These are phyloP conservation scores for Zaprionus lachaisei DNA, from an alignment of 1,140 invertebrate species.

Conservation along the genomic window DNA sequence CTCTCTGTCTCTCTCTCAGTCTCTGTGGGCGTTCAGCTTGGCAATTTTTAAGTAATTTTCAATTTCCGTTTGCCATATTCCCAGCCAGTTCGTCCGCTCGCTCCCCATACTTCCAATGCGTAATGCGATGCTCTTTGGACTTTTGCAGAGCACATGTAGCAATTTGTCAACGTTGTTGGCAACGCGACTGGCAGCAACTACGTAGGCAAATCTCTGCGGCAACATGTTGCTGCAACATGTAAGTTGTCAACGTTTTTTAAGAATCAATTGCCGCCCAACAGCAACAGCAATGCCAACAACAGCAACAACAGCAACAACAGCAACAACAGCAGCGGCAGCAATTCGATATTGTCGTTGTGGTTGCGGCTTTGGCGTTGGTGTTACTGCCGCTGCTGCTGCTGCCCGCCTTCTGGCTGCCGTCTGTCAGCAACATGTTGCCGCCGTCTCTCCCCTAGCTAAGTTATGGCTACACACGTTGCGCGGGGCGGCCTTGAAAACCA, in stretches of 20 bases:
- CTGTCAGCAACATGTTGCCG: conserved; percentile 63
- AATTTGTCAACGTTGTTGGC: conserved; percentile 72
- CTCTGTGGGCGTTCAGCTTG: conserved; percentile 64
- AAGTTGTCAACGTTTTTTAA: conserved; percentile 78
- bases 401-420: conserved; percentile 74
- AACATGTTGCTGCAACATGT: conserved; percentile 74
- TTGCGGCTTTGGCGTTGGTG: conserved; percentile 46
- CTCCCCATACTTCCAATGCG: conserved; percentile 28
- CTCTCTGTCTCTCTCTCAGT: not conserved
- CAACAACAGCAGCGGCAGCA: conserved; percentile 47
- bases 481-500: conserved; percentile 65
- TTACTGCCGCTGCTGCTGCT: conserved; percentile 32
- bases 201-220: conserved; percentile 56
- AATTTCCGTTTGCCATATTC: conserved; percentile 72
- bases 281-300: conserved; percentile 33
- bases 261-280: conserved; percentile 76
- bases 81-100: not conserved
- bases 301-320: not conserved
- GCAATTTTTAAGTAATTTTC: conserved; percentile 74
- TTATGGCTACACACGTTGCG: conserved; percentile 67
- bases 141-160: conserved; percentile 53
- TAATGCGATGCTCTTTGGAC: conserved; percentile 50
- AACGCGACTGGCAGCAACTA: conserved; percentile 16
- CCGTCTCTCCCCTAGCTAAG: conserved; percentile 15
- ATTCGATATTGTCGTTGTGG: conserved; percentile 65